Base-by-base conservation (phyloP, 1,140 invertebrate species). In the Hyposmocoma kahamanoa region DNA sequence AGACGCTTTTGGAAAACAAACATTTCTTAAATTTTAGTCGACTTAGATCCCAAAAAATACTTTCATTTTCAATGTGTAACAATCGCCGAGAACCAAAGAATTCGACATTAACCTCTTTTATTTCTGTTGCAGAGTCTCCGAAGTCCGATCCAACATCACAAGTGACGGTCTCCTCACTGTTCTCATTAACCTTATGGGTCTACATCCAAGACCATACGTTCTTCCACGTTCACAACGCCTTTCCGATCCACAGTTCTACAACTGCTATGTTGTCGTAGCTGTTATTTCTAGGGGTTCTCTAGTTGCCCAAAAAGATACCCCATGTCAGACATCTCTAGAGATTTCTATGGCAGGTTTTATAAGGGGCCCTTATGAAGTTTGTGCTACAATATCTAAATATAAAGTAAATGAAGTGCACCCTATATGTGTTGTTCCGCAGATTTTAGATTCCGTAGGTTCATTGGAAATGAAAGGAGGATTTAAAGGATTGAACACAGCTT, bases 351-450 rank as follows among this genome's bases (percentile, higher is more conserved):
- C 87, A 59, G 84, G 84, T 9, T 85, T 87, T 22, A 56, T 86
- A 11, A 61, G 75, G 52, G 86, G 84, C 5, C 84, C 86, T 19
- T 87, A 87, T 41, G 82, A 84, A 63, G 82, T 87, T 3, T 87
- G 86, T 39, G 86, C 84, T 0, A 79, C 80, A 11, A 55, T 87
- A 24, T 82, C 86, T 0, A 84, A 86, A 46, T 79, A 70, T 13
- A 83, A 86, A 56, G 50, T 60, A 15, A 72, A 78, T 42, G 81
- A 78, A 48, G 68, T 68, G 9, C 80, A 73, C 50, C 79, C 86
- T 5, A 86, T 87, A 38, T 90, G 89, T 61, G 74, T 90, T 2
- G 84, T 87, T 0, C 88, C 89, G 8, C 87, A 88, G 48, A 67
- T 86, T 34, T 59, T 86, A 13, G 85, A 86, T 48, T 56, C 66